Percentiles rank a stretch among this genome's conserved stretches.
Conservation (phyloP, 2,888 invertebrate genomes). For the Ryuthela nishihirai region DNA sequence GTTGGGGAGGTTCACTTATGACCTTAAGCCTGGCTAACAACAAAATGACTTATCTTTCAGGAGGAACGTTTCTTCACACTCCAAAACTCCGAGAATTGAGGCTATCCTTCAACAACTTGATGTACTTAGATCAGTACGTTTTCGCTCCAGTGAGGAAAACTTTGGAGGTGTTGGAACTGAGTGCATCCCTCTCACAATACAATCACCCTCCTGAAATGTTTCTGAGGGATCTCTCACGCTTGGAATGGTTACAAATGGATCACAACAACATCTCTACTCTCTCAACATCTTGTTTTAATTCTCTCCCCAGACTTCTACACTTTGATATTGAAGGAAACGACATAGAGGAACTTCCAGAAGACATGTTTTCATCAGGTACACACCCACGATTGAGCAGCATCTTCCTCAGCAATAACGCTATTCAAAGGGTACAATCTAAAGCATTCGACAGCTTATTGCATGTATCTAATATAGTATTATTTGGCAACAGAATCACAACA, state of each 20-base stretch:
- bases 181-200: constrained; percentile 59
- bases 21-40: constrained; percentile 91
- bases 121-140: constrained; percentile 30
- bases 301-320: constrained; percentile 71
- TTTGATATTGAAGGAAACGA: constrained; percentile 83
- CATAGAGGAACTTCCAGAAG: constrained; percentile 63
- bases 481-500: constrained; percentile 65
- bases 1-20: constrained; percentile 75
- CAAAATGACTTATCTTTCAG: constrained; percentile 75
- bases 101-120: constrained; percentile 45
- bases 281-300: constrained; percentile 64
- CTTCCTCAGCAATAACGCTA: constrained; percentile 74
- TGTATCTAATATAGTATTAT: constrained; percentile 71
- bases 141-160: constrained; percentile 53
- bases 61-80: constrained; percentile 72
- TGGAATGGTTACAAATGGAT: constrained; percentile 43
- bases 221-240: constrained; percentile 14
- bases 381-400: constrained; percentile 65
- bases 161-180: constrained; percentile 77
- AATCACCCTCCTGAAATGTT: constrained; percentile 25
- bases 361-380: constrained; percentile 65
- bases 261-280: constrained; percentile 74
- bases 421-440: constrained; percentile 63
- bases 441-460: constrained; percentile 69
- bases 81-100: constrained; percentile 53